Evolutionary conservation across 2,113 vertebrate species (phyloP).

Genomic region (Chitala chitala): DNA sequence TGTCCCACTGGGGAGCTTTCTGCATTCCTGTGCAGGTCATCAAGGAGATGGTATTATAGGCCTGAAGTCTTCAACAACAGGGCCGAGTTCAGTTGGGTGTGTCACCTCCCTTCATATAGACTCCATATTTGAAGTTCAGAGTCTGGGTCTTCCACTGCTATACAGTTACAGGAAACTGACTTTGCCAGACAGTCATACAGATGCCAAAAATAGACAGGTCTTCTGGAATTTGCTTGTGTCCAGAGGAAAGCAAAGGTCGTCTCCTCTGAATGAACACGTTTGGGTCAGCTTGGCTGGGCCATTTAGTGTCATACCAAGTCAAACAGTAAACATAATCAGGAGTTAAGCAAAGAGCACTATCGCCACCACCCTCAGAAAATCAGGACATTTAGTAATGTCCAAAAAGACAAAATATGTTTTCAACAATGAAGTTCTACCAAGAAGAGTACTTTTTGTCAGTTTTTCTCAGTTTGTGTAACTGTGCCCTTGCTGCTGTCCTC

Average conservation of each 20-base stretch:
- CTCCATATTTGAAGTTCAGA: constrained; percentile 26
- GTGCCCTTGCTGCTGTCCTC: too few species aligned
- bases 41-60: constrained; percentile 25
- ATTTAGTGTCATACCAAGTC: background rate
- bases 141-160: constrained; percentile 8
- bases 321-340: background rate
- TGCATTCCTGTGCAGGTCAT: constrained; percentile 25
- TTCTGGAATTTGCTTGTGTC: background rate
- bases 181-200: constrained; percentile 26
- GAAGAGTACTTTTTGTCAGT: too few species aligned
- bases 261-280: too few species aligned
- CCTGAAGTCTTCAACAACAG: constrained; percentile 25
- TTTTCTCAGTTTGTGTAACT: too few species aligned
- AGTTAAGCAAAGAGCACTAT: too few species aligned
- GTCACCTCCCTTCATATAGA: background rate
- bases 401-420: too few species aligned
- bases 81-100: constrained; percentile 20
- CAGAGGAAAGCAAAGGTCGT: constrained; percentile 17
- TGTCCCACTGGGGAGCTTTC: background rate
- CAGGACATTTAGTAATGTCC: too few species aligned
- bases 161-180: constrained; percentile 26
- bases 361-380: too few species aligned
- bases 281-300: background rate
- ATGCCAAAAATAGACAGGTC: constrained; percentile 28
- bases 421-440: too few species aligned